Percentiles rank a stretch among this genome's conserved stretches.
These are phyloP conservation scores for Toxotes lorentzi DNA, from an alignment of 2,797 vertebrate genomes.

Conservation along the genomic window DNA sequence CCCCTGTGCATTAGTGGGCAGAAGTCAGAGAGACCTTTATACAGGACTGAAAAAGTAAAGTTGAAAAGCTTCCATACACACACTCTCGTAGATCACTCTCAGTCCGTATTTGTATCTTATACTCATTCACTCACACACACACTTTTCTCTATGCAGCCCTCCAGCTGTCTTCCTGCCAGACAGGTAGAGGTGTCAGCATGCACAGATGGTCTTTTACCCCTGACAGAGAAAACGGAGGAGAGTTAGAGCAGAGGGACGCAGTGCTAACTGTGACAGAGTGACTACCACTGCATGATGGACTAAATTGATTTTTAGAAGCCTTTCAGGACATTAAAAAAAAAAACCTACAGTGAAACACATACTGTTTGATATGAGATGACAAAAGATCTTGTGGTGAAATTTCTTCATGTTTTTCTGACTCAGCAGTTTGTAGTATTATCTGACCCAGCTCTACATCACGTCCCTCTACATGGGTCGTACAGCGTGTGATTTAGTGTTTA, in stretches of 20 bases:
- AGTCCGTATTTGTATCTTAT: too few relatives aligned
- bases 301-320: conserved; percentile 41
- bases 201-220: conserved; percentile 28
- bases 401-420: conserved; percentile 4
- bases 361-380: background rate
- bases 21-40: too few relatives aligned
- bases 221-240: conserved; percentile 8
- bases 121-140: background rate
- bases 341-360: background rate
- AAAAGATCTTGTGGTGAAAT: conserved; percentile 1
- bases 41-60: background rate
- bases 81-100: too few relatives aligned
- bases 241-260: conserved; percentile 3
- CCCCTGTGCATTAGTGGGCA: background rate
- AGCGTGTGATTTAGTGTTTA: background rate
- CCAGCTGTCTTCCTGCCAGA: conserved; percentile 20
- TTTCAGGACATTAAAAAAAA: conserved; percentile 23
- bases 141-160: background rate
- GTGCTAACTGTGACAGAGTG: conserved; percentile 40
- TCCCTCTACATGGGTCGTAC: background rate
- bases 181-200: conserved; percentile 36
- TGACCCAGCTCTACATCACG: background rate
- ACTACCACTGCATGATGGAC: conserved; percentile 22
- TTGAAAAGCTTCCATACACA: background rate
- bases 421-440: background rate